Evolutionary conservation across 2,888 invertebrate species (phyloP), one percentile per base, ranked within the genome.

Genomic region (Synergus itoensis): DNA sequence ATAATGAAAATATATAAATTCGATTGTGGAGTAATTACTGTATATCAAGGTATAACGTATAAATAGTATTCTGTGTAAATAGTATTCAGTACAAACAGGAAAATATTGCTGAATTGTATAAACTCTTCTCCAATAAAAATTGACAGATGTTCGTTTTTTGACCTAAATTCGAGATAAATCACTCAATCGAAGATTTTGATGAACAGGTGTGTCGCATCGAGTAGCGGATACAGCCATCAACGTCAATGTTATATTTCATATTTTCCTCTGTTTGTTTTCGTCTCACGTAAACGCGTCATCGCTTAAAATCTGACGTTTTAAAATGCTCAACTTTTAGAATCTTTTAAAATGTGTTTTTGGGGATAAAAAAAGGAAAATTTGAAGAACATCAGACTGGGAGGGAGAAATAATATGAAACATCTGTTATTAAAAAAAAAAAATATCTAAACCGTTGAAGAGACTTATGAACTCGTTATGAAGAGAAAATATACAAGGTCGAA

Each of bases 21-120:
- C n/a, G n/a, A n/a, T n/a, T n/a, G n/a, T n/a, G n/a, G n/a, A 81
- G 81, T 79, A 81, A 81, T 81, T 80, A 79, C 80, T 78, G 57
- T 75, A 79, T 45, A 11, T 11, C 8, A 45, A 8, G 12, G 45
- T 45, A 12, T 45, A 45, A 8, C 12, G 45, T 45, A 45, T 11
- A 45, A 11, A 41, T 16, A 40, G 28, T 64, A 36, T 14, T 36
- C 14, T 36, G 64, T 40, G 40, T n/a, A 14, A 5, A 62, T n/a
- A 21, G 14, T 63, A 36, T 4, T 7, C 11, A 28, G 16, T 36
- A 63, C 36, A 36, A 2, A 16, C 36, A 12, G 21, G 2, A 14
- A 36, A 36, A 36, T 4, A 36, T 36, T 36, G 36, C 36, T 36
- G 36, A 2, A 36, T 36, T 36, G 36, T 36, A 36, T 5, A 36